A percentile compares a stretch with the other conserved stretches of the same genome.
Conservation (phyloP, 2,888 invertebrate genomes). For the Meta bourneti region DNA sequence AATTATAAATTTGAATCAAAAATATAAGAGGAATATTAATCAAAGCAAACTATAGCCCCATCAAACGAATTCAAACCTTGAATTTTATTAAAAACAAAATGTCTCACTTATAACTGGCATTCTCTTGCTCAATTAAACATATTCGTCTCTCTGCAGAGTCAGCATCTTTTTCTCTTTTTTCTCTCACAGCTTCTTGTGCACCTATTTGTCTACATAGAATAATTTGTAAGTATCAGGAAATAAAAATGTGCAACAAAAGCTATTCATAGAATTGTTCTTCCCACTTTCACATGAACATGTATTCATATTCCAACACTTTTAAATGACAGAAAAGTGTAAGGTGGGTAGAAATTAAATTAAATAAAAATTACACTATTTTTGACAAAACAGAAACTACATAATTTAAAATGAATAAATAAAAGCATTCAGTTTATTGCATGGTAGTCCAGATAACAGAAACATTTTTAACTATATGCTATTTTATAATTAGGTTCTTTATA, state of each 20-base stretch:
- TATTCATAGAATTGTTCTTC: too few species aligned
- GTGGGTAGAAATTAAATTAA: too few species aligned
- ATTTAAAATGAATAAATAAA: too few species aligned
- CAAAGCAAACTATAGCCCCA: not conserved
- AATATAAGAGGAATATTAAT: not conserved
- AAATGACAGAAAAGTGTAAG: too few species aligned
- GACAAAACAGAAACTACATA: too few species aligned
- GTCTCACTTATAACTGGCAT: constrained; percentile 76
- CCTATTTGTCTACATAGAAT: constrained; percentile 85
- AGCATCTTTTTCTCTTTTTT: constrained; percentile 79
- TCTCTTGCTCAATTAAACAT: constrained; percentile 77
- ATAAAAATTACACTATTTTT: too few species aligned
- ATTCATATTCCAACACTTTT: too few species aligned
- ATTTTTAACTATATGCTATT: too few species aligned
- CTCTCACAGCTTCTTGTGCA: constrained; percentile 80
- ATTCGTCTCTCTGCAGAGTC: constrained; percentile 76
- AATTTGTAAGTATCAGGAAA: not conserved
- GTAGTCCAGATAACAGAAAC: too few species aligned
- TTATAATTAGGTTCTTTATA: not conserved
- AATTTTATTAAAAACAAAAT: not conserved
- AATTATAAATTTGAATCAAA: not conserved
- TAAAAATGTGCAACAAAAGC: too few species aligned
- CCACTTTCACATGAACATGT: too few species aligned
- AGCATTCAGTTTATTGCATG: too few species aligned
- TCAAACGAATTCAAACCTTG: not conserved